A percentile compares a stretch with the other conserved stretches of the same genome.
Evolutionary conservation across 2,113 vertebrate genomes (phyloP).

Genomic region (Rhombomys opimus): DNA sequence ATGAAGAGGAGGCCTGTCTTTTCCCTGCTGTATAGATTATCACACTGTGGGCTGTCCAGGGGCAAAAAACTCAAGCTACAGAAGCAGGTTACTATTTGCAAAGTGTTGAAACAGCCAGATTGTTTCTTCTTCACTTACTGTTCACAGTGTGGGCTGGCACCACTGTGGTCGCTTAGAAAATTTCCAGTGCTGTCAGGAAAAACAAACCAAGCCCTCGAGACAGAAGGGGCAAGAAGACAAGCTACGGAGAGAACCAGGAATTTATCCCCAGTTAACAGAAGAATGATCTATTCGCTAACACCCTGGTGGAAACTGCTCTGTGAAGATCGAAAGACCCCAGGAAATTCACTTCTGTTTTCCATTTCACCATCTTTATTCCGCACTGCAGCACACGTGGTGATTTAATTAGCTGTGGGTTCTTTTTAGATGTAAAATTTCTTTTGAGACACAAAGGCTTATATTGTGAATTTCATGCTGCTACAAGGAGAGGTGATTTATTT

Average conservation of each 20-base stretch:
- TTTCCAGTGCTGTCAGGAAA: constrained; percentile 84
- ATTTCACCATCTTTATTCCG: constrained; percentile 61
- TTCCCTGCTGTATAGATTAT: constrained; percentile 51
- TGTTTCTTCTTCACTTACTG: constrained; percentile 86
- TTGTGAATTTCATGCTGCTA: not conserved
- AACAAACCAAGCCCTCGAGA: constrained; percentile 84
- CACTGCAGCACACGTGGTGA: constrained; percentile 43
- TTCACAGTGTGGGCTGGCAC: constrained; percentile 86
- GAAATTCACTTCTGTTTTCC: constrained; percentile 73
- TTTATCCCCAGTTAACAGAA: constrained; percentile 83
- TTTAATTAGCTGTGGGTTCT: constrained; percentile 71
- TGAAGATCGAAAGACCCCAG: constrained; percentile 47
- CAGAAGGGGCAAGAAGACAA: constrained; percentile 77
- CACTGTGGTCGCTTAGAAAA: constrained; percentile 79
- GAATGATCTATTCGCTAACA: constrained; percentile 77
- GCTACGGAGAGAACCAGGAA: constrained; percentile 73
- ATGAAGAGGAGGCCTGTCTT: constrained; percentile 39
- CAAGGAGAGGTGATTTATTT: not conserved
- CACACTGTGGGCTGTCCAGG: constrained; percentile 48
- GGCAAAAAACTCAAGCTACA: constrained; percentile 73
- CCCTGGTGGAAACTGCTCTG: constrained; percentile 54
- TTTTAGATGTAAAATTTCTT: constrained; percentile 63
- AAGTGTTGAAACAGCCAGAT: constrained; percentile 85
- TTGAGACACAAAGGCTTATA: not conserved
- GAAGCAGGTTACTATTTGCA: constrained; percentile 84